Evolutionary conservation across 2,797 vertebrate species (phyloP), one percentile per base, ranked within the genome.

Genomic region (Leontocebus nigricollis): DNA sequence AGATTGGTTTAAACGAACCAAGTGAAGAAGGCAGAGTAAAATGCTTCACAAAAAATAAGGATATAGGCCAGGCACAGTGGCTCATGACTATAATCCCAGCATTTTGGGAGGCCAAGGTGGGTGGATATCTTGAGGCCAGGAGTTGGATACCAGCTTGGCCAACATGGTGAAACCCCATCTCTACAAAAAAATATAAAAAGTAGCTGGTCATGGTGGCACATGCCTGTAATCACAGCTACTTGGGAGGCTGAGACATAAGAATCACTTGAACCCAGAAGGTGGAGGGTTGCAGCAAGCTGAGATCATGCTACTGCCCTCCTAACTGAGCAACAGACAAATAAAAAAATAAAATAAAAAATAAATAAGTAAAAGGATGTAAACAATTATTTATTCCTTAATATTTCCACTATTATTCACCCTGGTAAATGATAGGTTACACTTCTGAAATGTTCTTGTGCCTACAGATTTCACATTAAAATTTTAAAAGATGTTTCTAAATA

Each of bases 21-120:
- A 79, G 22, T 55, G 55, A 96, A n/a, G 27, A 77, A 19, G 7
- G 13, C 17, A 84, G 77, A 67, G 13, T 48, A 64, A 7, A 94
- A 80, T 92, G 59, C 13, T 92, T 85, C 64, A 85, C 75, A 87
- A 89, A 91, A 88, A 75, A 84, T 27, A 75, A 83, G 39, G 15
- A 81, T n/a, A n/a, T 67, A 67, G 64, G 33, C 33, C 33, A 67
- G 64, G 64, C 33, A 4, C 64, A 67, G 33, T n/a, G 33, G 33
- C 64, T 67, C 33, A n/a, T 4, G 15, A 33, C 33, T 67, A 15
- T 67, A 19, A 67, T 67, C 15, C 15, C 33, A 67, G 33, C 15
- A 67, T 17, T 67, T 67, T 19, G 64, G 64, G 15, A 67, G 33
- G 64, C 7, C 33, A 9, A 67, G 7, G 64, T n/a, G 33, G 64